Percentiles rank a stretch among this genome's conserved stretches.
These are phyloP conservation scores for Saxicola maurus DNA, from an alignment of 2,797 vertebrate species.

Conservation along the genomic window DNA sequence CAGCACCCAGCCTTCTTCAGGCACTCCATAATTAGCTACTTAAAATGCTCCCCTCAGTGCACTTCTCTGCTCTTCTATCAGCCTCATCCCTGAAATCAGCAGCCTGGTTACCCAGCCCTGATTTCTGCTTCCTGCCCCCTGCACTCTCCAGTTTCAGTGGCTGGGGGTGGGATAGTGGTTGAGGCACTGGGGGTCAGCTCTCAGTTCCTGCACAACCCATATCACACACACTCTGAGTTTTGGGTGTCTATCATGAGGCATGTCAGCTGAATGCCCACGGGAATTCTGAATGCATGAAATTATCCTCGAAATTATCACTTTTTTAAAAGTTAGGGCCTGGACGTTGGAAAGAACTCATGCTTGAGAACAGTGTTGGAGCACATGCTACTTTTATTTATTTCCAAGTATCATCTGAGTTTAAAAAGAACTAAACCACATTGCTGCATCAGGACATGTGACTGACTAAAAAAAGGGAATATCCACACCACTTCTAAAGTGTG, in stretches of 20 bases:
- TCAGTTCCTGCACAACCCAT: background rate
- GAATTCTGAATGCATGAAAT: background rate
- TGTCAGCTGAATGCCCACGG: background rate
- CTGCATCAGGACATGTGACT: background rate
- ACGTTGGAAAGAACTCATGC: background rate
- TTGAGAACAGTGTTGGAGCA: background rate
- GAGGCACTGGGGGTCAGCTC: background rate
- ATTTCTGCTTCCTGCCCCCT: background rate
- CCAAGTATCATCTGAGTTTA: background rate
- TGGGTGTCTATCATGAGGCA: background rate
- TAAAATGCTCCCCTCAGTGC: background rate
- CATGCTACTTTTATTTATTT: constrained; percentile 19
- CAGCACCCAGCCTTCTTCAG: background rate
- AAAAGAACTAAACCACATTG: background rate
- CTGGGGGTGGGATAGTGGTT: background rate
- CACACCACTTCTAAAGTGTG: background rate
- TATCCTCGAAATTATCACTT: background rate
- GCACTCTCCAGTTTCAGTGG: background rate
- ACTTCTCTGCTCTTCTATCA: background rate
- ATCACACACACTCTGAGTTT: fast-evolving
- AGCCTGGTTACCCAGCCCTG: background rate
- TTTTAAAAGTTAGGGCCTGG: background rate
- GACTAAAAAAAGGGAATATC: constrained; percentile 7
- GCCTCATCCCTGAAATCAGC: background rate
- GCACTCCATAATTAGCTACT: background rate